phyloP scores from a whole-genome alignment of 1,140 invertebrate species.

The Brachionus rubens region DNA sequence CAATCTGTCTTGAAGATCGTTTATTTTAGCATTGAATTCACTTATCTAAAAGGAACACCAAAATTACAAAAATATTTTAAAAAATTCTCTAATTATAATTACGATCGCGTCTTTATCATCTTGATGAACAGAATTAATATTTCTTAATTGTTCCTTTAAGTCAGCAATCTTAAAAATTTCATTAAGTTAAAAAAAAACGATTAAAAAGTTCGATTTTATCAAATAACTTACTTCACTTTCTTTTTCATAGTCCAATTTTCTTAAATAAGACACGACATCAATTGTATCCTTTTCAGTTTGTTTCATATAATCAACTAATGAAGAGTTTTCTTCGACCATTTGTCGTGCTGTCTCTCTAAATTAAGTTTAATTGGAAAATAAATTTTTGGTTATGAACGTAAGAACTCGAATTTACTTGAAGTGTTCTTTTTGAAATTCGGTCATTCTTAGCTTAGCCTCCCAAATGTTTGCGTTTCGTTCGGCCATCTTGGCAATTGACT shows the following conservation, averaged over 20 bases:
- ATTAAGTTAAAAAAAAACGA: background rate
- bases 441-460: slow-evolving; percentile 55
- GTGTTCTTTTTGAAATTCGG: slow-evolving; percentile 54
- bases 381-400: slow-evolving; percentile 32
- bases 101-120: slow-evolving; percentile 57
- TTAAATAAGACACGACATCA: slow-evolving; percentile 59
- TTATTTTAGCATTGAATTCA: slow-evolving; percentile 57
- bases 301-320: slow-evolving; percentile 54
- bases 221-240: slow-evolving; percentile 53
- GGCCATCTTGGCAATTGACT: slow-evolving; percentile 54
- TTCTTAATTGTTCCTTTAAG: slow-evolving; percentile 17
- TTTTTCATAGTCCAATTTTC: slow-evolving; percentile 58
- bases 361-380: background rate
- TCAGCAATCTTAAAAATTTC: background rate
- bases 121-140: slow-evolving; percentile 52
- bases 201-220: too few relatives aligned
- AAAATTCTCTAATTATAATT: slow-evolving; percentile 17
- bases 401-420: slow-evolving; percentile 49
- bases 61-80: background rate
- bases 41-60: slow-evolving; percentile 48
- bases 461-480: slow-evolving; percentile 57
- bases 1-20: slow-evolving; percentile 55
- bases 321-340: slow-evolving; percentile 57
- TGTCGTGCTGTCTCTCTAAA: slow-evolving; percentile 54
- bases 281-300: slow-evolving; percentile 60